phyloP scores from a whole-genome alignment of 1,140 invertebrate species.

The Euura saliciscinereae region DNA sequence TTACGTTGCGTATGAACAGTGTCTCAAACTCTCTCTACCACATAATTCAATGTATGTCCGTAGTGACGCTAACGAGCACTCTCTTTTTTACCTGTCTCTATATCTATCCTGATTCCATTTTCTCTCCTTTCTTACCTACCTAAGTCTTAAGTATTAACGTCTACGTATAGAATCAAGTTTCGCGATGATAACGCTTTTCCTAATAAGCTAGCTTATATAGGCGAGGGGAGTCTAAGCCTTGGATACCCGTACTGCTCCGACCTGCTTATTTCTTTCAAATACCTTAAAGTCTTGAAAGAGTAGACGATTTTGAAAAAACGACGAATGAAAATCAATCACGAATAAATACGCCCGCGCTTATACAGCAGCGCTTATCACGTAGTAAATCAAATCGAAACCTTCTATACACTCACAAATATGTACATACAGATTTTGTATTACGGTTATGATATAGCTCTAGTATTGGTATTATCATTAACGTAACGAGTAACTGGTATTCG shows the following conservation, averaged over 20 bases:
- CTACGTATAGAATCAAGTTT: no score
- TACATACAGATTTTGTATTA: not conserved
- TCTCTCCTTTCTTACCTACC: slow-evolving; percentile 7
- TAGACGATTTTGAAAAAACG: not conserved
- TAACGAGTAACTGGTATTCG: no score
- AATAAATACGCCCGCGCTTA: no score
- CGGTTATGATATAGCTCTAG: no score
- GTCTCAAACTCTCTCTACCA: not conserved
- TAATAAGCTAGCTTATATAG: not conserved
- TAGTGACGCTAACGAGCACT: not conserved
- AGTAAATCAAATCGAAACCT: not conserved
- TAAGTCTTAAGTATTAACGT: no score
- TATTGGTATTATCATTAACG: no score
- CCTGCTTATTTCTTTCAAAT: slow-evolving; percentile 44
- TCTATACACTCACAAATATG: not conserved
- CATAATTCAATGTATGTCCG: not conserved
- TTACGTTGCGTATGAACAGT: not conserved
- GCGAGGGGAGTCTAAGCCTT: slow-evolving; percentile 46
- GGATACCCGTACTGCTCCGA: slow-evolving; percentile 58
- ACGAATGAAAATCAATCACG: slow-evolving; percentile 20
- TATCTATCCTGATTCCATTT: slow-evolving; percentile 7
- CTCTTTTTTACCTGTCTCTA: not conserved
- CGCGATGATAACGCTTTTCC: not conserved
- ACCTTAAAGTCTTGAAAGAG: slow-evolving; percentile 30
- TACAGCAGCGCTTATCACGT: slow-evolving; percentile 9